Base-by-base conservation (phyloP, 2,888 invertebrate genomes). In the Noctua fimbriata region DNA sequence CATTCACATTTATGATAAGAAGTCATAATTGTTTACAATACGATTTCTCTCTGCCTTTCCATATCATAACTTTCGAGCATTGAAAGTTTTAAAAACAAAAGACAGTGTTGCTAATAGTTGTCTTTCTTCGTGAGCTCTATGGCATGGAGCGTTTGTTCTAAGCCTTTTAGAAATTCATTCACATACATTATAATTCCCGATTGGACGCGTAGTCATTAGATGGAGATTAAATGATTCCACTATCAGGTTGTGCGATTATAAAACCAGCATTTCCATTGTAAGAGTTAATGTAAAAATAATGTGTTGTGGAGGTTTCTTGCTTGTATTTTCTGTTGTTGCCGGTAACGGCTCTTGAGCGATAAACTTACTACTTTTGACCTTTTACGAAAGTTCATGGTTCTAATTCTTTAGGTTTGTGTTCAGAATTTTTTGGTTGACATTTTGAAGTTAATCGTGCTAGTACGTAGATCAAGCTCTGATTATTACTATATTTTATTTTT, bases 251-350 rank as follows among this genome's bases (percentile, higher is more conserved):
- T 76, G 82, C 78, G 80, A 87, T 88, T 85, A 85, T 84, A 88
- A 84, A 87, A 87, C 89, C 81, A 81, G 24, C 69, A 84, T 87
- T 86, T 90, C 89, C 85, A 89, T 90, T 87, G 87, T 89, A 90
- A 88, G 89, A 89, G 89, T 87, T 92, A 92, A 93, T 93, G 91
- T 87, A 89, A 73, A 91, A 89, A 91, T 92, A 91, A 92, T 92
- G 87, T 86, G 82, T 71, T 69, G 63, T 52, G 28, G 70, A 78
- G 70, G 58, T 72, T 69, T 71, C 76, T 86, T 85, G 80, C 78
- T 83, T 85, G 67, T 75, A 58, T 75, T 75, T 84, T 75, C 79
- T 82, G 71, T 65, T 66, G 69, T 78, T 78, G 55, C 24, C 14
- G 49, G 73, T 76, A 81, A 78, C 81, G 77, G 76, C 74, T 75